These are phyloP conservation scores for Phragmatobia fuliginosa DNA, from an alignment of 2,888 invertebrate genomes.

Conservation along the genomic window DNA sequence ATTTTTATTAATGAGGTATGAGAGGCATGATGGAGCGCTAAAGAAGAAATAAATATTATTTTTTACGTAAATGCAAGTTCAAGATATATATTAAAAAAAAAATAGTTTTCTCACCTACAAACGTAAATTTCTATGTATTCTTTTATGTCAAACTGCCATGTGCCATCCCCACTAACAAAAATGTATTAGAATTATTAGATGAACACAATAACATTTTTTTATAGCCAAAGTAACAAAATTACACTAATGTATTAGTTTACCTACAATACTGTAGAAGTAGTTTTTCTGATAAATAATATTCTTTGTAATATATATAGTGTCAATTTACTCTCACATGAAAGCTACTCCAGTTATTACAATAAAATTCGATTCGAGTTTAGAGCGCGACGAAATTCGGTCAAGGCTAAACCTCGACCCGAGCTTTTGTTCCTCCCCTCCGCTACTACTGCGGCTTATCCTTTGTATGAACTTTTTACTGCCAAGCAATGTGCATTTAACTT, in stretches of 20 bases:
- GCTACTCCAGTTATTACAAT: slow-evolving; percentile 63
- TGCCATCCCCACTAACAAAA: no score
- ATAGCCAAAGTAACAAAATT: no score
- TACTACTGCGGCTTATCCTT: slow-evolving; percentile 67
- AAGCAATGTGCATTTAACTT: slow-evolving; percentile 20
- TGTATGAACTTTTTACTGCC: slow-evolving; percentile 59
- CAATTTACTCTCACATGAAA: slow-evolving; percentile 42
- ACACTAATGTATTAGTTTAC: neutral
- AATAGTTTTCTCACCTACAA: no score
- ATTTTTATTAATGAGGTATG: neutral
- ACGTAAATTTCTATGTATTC: no score
- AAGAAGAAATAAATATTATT: no score
- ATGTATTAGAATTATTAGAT: no score
- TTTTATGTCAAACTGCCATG: no score
- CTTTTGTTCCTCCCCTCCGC: slow-evolving; percentile 70
- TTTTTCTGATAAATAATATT: neutral
- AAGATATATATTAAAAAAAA: no score
- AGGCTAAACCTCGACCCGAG: slow-evolving; percentile 78
- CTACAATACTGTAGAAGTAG: neutral
- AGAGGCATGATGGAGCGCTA: neutral
- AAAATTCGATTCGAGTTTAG: slow-evolving; percentile 57
- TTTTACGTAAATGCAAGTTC: no score
- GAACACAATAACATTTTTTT: no score
- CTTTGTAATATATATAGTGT: slow-evolving; percentile 24
- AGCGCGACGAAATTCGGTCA: slow-evolving; percentile 68